phyloP scores from a whole-genome alignment of 2,113 vertebrate genomes.

The Candoia aspera region DNA sequence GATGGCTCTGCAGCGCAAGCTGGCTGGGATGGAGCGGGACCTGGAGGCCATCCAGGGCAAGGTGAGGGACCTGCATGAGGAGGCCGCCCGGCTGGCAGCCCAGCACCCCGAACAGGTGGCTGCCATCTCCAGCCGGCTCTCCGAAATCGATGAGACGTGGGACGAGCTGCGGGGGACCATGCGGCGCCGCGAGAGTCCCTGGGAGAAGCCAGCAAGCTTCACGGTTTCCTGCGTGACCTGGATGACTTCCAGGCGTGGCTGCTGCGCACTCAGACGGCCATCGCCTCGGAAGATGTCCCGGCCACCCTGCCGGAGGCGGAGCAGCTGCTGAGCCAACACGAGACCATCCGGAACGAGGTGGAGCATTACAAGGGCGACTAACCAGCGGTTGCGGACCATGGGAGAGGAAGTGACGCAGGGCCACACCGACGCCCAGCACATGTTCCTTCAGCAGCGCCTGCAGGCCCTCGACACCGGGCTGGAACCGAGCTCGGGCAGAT shows the following conservation, averaged over 20 bases:
- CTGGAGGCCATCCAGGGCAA: constrained; percentile 92
- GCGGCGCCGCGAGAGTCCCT: constrained; percentile 85
- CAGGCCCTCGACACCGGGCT: constrained; percentile 91
- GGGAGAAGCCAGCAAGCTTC: constrained; percentile 90
- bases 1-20: constrained; percentile 90
- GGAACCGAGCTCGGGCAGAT: constrained; percentile 89
- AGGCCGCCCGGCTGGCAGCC: constrained; percentile 78
- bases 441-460: constrained; percentile 88
- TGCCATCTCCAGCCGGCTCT: constrained; percentile 74
- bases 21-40: constrained; percentile 90
- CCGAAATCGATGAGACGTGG: constrained; percentile 85
- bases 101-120: constrained; percentile 82
- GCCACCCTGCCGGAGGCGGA: constrained; percentile 88
- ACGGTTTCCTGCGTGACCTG: constrained; percentile 90
- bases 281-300: constrained; percentile 90
- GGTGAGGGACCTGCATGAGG: constrained; percentile 80
- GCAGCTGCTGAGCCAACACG: constrained; percentile 84
- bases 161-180: constrained; percentile 86
- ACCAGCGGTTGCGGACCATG: constrained; percentile 82
- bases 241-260: constrained; percentile 94
- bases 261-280: constrained; percentile 86
- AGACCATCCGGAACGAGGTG: constrained; percentile 90
- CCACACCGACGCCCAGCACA: constrained; percentile 87
- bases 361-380: constrained; percentile 90
- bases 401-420: constrained; percentile 89